Evolutionary conservation across 53 echinoderm and acorn worm genomes (phyloP).

Genomic region (Astropecten irregularis): DNA sequence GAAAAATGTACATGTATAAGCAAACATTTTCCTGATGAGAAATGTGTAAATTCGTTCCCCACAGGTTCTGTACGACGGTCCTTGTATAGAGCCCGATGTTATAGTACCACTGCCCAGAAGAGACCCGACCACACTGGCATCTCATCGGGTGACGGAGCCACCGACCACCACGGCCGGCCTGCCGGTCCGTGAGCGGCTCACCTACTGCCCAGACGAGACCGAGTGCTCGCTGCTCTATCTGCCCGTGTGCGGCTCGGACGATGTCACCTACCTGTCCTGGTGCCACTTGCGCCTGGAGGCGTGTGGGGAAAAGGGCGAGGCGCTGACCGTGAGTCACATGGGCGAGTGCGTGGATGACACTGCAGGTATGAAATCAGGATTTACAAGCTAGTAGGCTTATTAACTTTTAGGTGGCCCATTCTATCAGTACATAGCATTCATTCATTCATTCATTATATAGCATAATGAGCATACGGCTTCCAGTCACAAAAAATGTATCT

Average conservation of each 20-base stretch:
- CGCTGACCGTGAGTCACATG: conserved; percentile 22
- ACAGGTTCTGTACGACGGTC: conserved; percentile 7
- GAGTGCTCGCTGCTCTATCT: conserved; percentile 27
- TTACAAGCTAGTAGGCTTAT: background rate
- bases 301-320: background rate
- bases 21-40: too few species aligned
- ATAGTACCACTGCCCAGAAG: background rate
- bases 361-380: too few species aligned
- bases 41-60: too few species aligned
- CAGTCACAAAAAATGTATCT: too few species aligned
- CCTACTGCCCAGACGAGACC: conserved; percentile 7
- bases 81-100: background rate
- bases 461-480: too few species aligned
- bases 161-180: background rate
- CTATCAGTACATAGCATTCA: background rate
- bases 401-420: background rate
- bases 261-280: conserved; percentile 33
- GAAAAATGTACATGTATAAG: too few species aligned
- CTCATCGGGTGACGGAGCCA: background rate
- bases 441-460: background rate
- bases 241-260: conserved; percentile 54
- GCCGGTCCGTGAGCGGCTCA: conserved; percentile 10
- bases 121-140: background rate
- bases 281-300: conserved; percentile 37
- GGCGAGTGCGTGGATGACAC: conserved; percentile 26